Percentiles rank a stretch among this genome's conserved stretches.
Evolutionary conservation across 2,797 vertebrate species (phyloP).

Genomic region (Ciconia nigra): DNA sequence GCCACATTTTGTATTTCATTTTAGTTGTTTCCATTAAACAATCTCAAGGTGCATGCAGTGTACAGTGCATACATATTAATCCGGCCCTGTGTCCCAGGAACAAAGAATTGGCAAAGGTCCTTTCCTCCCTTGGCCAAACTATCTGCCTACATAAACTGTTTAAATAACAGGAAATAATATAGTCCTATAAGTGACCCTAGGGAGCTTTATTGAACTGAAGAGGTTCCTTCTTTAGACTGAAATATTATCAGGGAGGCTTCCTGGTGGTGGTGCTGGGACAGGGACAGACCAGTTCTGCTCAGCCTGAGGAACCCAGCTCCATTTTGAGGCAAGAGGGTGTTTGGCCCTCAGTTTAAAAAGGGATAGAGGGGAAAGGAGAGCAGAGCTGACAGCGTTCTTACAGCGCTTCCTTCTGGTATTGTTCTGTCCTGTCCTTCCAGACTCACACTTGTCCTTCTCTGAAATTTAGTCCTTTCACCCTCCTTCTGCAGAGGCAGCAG

Average conservation of each 20-base stretch:
- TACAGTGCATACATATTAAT: not conserved
- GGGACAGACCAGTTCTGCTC: not conserved
- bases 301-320: not conserved
- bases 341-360: not conserved
- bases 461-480: not conserved
- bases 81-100: not conserved
- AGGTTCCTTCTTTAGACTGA: not conserved
- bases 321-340: not conserved
- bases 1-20: not conserved
- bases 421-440: not conserved
- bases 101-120: not conserved
- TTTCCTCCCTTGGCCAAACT: not conserved
- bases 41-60: not conserved
- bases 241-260: not conserved
- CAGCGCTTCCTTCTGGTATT: not conserved
- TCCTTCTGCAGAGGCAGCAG: slow-evolving; percentile 82
- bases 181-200: not conserved
- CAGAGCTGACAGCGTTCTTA: not conserved
- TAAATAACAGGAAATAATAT: not conserved
- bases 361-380: not conserved
- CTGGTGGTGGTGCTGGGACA: not conserved
- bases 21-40: not conserved
- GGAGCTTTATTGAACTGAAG: not conserved
- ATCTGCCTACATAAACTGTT: not conserved
- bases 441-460: not conserved